Evolutionary conservation across 2,797 vertebrate genomes (phyloP).

Genomic region (Pelodytes ibericus): DNA sequence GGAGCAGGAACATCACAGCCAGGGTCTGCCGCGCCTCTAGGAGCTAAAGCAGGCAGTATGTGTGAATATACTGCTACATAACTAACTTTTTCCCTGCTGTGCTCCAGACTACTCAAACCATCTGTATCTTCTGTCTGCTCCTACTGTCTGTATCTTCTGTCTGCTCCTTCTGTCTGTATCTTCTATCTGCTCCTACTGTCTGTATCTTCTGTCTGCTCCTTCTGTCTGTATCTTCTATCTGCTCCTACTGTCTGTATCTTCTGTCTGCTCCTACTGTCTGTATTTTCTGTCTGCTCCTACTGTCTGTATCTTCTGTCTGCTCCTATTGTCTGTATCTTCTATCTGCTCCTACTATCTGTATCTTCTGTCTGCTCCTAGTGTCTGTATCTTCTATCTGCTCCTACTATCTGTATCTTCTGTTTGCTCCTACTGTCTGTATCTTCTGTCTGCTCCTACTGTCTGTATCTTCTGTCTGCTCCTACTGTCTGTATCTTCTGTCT

Average conservation of each 20-base stretch:
- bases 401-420: not conserved
- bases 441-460: too few species aligned
- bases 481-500: not conserved
- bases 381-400: too few species aligned
- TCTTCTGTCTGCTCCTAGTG: not conserved
- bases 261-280: too few species aligned
- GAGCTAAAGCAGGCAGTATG: slow-evolving; percentile 13
- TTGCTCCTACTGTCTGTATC: too few species aligned
- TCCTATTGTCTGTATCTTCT: not conserved
- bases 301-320: too few species aligned
- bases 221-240: too few species aligned
- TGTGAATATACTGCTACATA: not conserved
- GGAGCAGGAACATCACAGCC: slow-evolving; percentile 4
- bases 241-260: too few species aligned
- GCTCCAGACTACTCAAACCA: not conserved
- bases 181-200: too few species aligned
- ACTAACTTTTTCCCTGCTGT: not conserved
- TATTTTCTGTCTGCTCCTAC: too few species aligned
- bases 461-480: not conserved
- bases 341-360: not conserved
- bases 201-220: too few species aligned
- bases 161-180: too few species aligned
- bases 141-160: too few species aligned
- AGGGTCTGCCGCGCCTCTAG: not conserved
- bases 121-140: not conserved